Evolutionary conservation across 2,888 invertebrate species (phyloP), one percentile per base, ranked within the genome.

Genomic region (Volucella bombylans): DNA sequence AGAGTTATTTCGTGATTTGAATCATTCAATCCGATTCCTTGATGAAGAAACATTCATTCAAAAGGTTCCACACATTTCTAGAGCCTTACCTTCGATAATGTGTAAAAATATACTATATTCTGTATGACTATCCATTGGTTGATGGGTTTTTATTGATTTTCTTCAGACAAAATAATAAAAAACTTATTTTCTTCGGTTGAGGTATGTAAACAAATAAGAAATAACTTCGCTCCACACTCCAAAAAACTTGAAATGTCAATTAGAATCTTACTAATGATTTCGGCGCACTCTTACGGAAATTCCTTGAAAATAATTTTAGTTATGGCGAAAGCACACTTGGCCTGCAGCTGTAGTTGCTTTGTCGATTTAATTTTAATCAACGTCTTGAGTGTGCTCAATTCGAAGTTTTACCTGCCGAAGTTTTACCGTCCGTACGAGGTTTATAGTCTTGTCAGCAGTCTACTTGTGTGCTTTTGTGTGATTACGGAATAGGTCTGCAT

Each of bases 1-100:
- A 95, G 92, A 23, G 93, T 89, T 54, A 94, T 93, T 0, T 94
- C 93, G 80, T 93, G 92, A 69, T 90, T 91, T 83, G 94, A 90
- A 89, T 93, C 93, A 90, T 86, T 86, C 1, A 94, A 94, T 43
- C 94, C 94, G 86, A 93, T 92, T 10, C 94, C 94, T 94, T 82
- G 50, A 59, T 31, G 82, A 18, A 72, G 10, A 15, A 69, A 61
- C n/a, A 39, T 15, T 31, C 8, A 38, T 8, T 43, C 1, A 31
- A 9, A 18, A 18, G 15, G 31, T 10, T 23, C 31, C 9, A 8
- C 4, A 1, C 9, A 71, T 45, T 12, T 47, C 3, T 6, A 9
- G 8, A 9, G 0, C 1, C 68, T 54, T 79, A 90, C 91, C 91
- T 87, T 91, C 90, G 1, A 89, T 88, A 18, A 91, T 88, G 43